These are phyloP conservation scores for Lepidocyrtinus sp. DNA, from an alignment of 2,888 invertebrate genomes.

Conservation along the genomic window DNA sequence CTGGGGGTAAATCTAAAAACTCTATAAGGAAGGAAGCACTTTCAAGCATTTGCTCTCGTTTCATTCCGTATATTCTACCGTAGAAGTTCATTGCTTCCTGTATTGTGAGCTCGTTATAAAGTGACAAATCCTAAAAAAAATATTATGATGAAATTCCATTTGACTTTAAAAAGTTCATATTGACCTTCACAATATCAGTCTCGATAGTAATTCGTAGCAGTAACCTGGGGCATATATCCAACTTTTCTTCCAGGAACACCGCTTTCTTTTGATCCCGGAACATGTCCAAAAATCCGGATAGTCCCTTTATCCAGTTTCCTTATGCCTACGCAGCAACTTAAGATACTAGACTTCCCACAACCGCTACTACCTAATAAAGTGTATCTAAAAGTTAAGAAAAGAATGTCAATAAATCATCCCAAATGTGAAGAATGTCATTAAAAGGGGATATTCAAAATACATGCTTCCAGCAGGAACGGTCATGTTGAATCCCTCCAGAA, in stretches of 20 bases:
- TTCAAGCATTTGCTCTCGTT: constrained; percentile 83
- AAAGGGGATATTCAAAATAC: constrained; percentile 27
- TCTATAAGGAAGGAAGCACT: constrained; percentile 89
- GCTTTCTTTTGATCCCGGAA: constrained; percentile 89
- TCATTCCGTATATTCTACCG: constrained; percentile 95
- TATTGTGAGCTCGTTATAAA: constrained; percentile 93
- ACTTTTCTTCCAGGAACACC: constrained; percentile 93
- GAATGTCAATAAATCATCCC: neutral
- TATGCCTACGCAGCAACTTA: constrained; percentile 92
- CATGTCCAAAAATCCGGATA: constrained; percentile 90
- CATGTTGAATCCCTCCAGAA: constrained; percentile 49
- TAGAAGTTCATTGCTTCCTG: constrained; percentile 96
- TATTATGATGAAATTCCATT: too few species aligned
- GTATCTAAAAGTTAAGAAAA: constrained; percentile 35
- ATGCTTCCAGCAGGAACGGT: constrained; percentile 46
- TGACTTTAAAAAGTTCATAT: too few species aligned
- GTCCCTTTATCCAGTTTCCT: constrained; percentile 88
- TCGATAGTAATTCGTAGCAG: too few species aligned
- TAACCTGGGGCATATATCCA: constrained; percentile 94
- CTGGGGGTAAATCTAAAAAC: constrained; percentile 89
- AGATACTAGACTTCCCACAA: constrained; percentile 90
- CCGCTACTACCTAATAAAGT: constrained; percentile 45
- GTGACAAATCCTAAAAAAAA: constrained; percentile 87
- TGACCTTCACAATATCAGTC: too few species aligned
- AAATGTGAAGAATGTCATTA: neutral